A percentile compares a stretch with the other conserved stretches of the same genome.
Conservation (phyloP, 2,113 vertebrate genomes). For the Chloroceryle aenea region DNA sequence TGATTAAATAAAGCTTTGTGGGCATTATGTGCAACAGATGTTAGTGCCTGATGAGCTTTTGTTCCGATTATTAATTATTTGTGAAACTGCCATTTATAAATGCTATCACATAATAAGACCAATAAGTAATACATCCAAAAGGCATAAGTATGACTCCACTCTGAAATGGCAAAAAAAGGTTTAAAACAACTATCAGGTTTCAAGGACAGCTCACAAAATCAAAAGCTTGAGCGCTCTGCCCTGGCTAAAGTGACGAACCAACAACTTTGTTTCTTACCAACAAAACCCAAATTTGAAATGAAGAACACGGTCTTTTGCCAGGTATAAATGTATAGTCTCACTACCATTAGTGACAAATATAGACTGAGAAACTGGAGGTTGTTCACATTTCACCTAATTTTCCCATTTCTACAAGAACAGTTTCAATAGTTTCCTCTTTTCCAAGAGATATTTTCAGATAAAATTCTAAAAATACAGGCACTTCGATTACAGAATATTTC, state of each 20-base stretch:
- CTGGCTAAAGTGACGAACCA: not conserved
- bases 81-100: conserved; percentile 22
- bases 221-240: not conserved
- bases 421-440: not conserved
- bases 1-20: conserved; percentile 38
- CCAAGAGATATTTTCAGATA: not conserved
- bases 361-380: not conserved
- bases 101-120: not conserved
- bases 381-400: not conserved
- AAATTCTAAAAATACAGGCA: not conserved
- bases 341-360: not conserved
- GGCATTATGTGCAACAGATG: conserved; percentile 28
- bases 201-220: not conserved
- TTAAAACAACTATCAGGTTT: not conserved
- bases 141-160: not conserved
- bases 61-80: conserved; percentile 32
- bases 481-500: not conserved
- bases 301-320: not conserved
- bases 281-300: not conserved
- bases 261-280: not conserved
- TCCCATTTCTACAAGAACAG: not conserved
- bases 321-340: not conserved
- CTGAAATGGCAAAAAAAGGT: not conserved
- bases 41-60: conserved; percentile 25
- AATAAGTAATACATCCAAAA: not conserved